Conservation (phyloP, 2,888 invertebrate genomes). For the Xanthia icteritia region DNA sequence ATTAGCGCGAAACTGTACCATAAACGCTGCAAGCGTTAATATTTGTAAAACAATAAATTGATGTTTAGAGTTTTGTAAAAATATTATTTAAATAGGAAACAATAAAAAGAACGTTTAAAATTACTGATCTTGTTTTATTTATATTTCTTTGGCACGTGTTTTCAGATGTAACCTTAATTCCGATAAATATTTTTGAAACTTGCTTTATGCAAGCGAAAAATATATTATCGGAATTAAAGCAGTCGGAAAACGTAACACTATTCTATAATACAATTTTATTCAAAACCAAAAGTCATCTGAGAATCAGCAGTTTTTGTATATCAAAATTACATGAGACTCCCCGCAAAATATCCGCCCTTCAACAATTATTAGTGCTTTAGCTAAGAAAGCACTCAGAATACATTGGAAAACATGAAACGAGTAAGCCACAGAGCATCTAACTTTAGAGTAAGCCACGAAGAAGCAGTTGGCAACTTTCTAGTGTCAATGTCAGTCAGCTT, state of each 20-base stretch:
- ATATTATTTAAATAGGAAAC: conserved; percentile 77
- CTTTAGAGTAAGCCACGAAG: too few species aligned
- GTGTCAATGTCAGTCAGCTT: too few species aligned
- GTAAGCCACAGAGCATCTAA: too few species aligned
- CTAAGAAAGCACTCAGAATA: too few species aligned
- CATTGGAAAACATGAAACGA: too few species aligned
- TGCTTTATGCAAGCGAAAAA: background rate
- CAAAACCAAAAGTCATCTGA: too few species aligned
- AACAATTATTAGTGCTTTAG: too few species aligned
- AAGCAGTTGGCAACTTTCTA: too few species aligned
- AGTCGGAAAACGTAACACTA: background rate
- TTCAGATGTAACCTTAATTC: background rate
- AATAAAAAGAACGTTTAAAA: conserved; percentile 67
- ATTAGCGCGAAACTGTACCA: conserved; percentile 59
- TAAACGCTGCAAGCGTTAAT: conserved; percentile 74
- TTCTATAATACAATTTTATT: background rate
- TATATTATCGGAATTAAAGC: background rate
- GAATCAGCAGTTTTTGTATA: too few species aligned
- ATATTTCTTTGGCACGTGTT: background rate
- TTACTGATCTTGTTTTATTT: conserved; percentile 43
- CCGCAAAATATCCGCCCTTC: too few species aligned
- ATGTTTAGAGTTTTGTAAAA: conserved; percentile 82
- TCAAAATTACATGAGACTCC: too few species aligned
- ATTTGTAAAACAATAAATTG: conserved; percentile 78
- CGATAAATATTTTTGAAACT: too few species aligned